Base-by-base conservation (phyloP, 2,888 invertebrate genomes). In the Spatulosminthurus flaviceps region DNA sequence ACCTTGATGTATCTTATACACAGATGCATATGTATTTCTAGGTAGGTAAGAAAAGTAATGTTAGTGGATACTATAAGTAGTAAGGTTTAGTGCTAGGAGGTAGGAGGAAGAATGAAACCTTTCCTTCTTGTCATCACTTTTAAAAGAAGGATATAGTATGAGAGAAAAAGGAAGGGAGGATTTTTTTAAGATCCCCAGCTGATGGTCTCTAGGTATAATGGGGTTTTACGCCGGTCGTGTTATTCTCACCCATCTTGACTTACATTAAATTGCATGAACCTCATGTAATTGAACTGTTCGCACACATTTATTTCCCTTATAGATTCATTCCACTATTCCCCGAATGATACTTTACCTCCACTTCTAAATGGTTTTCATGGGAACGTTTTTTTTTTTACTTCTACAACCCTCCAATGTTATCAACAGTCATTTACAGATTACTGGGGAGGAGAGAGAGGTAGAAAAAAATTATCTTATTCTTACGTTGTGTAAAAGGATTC, bases 281-380 rank as follows among this genome's bases (percentile, higher is more conserved):
- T 64, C 24, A 64, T 64, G 64, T 64, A 64, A 64, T 64, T 64
- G 64, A 64, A 64, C 64, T 64, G 24, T 64, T 64, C 51, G 16
- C 51, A 51, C 51, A 51, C 9, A 51, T 51, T 11, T 51, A 51
- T 51, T 16, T 51, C 51, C 51, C 51, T 51, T 51, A 51, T 51
- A 24, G 64, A 64, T 64, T 26, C 64, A 64, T 64, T 22, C n/a
- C n/a, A n/a, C 26, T 26, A 64, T 64, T 64, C 64, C 64, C 64
- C 64, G 26, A 64, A 64, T 64, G 64, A 24, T 26, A 64, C 64
- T 64, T 26, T 64, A 64, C 24, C 24, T 24, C 7, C 22, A 26
- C 64, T 22, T 64, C n/a, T n/a, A n/a, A 64, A 64, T 64, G 64
- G 64, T 64, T 24, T 24, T 64, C 64, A 26, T 64, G 64, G 64